Evolutionary conservation across 2,888 invertebrate species (phyloP).

Genomic region (Drosophila rellima): DNA sequence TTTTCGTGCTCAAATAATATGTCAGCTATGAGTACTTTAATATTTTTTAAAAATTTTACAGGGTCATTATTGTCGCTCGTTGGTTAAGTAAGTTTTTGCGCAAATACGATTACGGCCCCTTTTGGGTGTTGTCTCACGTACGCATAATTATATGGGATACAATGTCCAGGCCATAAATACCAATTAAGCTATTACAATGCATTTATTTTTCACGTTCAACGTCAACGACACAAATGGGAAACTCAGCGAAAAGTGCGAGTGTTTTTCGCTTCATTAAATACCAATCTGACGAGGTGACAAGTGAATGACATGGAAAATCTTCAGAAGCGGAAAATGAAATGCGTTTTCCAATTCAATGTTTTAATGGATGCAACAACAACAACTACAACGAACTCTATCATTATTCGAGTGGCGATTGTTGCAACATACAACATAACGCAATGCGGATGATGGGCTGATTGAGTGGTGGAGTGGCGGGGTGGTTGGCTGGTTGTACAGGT

Average conservation of each 20-base stretch:
- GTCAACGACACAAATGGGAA: constrained; percentile 48
- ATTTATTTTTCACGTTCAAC: constrained; percentile 46
- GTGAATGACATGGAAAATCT: constrained; percentile 65
- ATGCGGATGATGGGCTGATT: constrained; percentile 24
- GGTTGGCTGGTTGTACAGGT: constrained; percentile 6
- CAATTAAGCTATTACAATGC: constrained; percentile 74
- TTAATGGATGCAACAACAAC: constrained; percentile 17
- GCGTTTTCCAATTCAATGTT: constrained; percentile 29
- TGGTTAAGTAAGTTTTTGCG: constrained; percentile 34
- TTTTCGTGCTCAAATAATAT: too few species aligned
- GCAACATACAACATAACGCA: constrained; percentile 7
- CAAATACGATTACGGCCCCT: constrained; percentile 34
- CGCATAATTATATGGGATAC: constrained; percentile 36
- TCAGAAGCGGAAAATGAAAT: constrained; percentile 51
- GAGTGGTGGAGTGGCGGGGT: too few species aligned
- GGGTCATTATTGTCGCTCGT: constrained; percentile 11
- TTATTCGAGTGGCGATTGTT: constrained; percentile 29
- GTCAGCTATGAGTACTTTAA: neutral
- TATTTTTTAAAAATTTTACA: neutral
- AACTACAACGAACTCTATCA: neutral
- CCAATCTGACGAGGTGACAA: constrained; percentile 34
- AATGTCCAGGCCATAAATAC: constrained; percentile 63
- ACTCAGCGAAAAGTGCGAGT: constrained; percentile 41
- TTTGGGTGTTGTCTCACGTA: constrained; percentile 50
- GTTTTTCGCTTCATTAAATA: constrained; percentile 48